phyloP scores from a whole-genome alignment of 2,797 vertebrate genomes.

The Malacoctenus gilli region DNA sequence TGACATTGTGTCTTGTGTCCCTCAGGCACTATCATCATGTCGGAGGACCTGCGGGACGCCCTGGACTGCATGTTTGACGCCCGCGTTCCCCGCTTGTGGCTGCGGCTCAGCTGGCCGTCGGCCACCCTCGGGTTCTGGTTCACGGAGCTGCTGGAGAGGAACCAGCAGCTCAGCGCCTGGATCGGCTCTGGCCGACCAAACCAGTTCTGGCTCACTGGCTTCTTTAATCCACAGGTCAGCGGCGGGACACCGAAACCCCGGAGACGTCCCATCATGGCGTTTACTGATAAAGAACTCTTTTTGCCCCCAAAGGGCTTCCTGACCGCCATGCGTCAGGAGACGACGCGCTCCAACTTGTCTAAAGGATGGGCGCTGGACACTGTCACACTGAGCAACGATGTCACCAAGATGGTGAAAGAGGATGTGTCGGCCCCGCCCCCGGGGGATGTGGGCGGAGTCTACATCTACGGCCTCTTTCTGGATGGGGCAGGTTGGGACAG shows the following conservation, averaged over 20 bases:
- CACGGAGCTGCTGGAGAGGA: conserved; percentile 87
- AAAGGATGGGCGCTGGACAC: conserved; percentile 87
- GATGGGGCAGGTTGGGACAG: conserved; percentile 88
- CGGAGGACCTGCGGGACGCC: conserved; percentile 85
- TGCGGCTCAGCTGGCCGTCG: conserved; percentile 86
- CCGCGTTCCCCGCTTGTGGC: conserved; percentile 84
- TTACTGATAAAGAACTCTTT: too few relatives aligned
- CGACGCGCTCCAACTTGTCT: conserved; percentile 80
- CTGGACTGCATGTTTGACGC: conserved; percentile 86
- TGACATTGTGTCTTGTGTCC: too few relatives aligned
- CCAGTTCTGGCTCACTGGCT: conserved; percentile 89
- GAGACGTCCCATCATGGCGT: not conserved
- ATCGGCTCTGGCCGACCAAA: conserved; percentile 79
- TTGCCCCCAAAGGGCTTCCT: conserved; percentile 78
- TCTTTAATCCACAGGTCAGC: conserved; percentile 89
- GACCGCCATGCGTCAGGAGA: conserved; percentile 88
- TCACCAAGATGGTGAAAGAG: conserved; percentile 88
- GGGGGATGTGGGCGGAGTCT: conserved; percentile 84
- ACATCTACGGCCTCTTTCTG: conserved; percentile 84
- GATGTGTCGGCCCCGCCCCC: conserved; percentile 81
- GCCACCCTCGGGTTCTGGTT: conserved; percentile 89
- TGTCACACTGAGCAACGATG: conserved; percentile 84
- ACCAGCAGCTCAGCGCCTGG: conserved; percentile 86
- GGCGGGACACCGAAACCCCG: too few relatives aligned
- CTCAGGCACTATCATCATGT: conserved; percentile 87